Evolutionary conservation across 1,140 invertebrate genomes (phyloP).

Genomic region (Heliothis virescens): DNA sequence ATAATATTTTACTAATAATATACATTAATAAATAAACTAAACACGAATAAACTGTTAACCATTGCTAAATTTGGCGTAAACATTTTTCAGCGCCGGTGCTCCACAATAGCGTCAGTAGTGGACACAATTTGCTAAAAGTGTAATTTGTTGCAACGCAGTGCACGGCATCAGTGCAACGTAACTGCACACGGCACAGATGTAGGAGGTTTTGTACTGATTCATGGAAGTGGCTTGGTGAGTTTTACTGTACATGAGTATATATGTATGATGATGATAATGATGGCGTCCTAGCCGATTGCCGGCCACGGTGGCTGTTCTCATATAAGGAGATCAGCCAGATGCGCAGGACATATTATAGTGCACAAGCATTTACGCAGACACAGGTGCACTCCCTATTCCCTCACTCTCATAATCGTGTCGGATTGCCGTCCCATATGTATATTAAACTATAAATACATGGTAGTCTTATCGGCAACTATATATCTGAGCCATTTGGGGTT

Average conservation of each 20-base stretch:
- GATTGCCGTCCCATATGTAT: too few relatives aligned
- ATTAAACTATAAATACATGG: too few relatives aligned
- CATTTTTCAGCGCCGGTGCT: neutral
- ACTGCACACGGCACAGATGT: constrained; percentile 23
- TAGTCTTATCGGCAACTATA: too few relatives aligned
- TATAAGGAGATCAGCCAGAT: too few relatives aligned
- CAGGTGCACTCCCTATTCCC: too few relatives aligned
- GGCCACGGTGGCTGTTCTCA: too few relatives aligned
- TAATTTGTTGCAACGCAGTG: constrained; percentile 28
- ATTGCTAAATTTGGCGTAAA: constrained; percentile 12
- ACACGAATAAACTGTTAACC: neutral
- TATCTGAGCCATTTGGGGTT: too few relatives aligned
- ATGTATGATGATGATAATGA: too few relatives aligned
- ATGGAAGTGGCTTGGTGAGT: neutral
- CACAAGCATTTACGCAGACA: too few relatives aligned
- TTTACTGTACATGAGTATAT: neutral
- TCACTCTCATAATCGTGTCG: too few relatives aligned
- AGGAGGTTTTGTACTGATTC: neutral
- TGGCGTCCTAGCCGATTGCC: too few relatives aligned
- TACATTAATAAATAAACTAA: neutral
- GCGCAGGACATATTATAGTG: too few relatives aligned
- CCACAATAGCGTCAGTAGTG: constrained; percentile 15
- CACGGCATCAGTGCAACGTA: constrained; percentile 28
- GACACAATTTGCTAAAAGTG: constrained; percentile 44
- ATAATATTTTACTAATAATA: neutral